phyloP scores from a whole-genome alignment of 2,113 vertebrate genomes.

The Corythaeola cristata region DNA sequence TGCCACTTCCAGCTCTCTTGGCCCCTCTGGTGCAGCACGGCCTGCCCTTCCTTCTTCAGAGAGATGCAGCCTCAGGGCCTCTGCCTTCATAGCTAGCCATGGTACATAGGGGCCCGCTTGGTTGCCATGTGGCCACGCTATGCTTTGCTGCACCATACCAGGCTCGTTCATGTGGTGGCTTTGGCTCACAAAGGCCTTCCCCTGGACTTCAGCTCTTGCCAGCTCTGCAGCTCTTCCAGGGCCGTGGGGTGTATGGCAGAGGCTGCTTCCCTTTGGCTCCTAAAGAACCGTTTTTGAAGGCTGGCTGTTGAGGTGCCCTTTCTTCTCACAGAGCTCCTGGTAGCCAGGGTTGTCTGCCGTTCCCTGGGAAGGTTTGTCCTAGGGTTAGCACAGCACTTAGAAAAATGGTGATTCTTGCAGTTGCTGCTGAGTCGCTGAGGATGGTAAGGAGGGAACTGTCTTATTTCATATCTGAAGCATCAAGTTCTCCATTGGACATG shows the following conservation, averaged over 20 bases:
- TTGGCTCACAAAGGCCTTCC: background rate
- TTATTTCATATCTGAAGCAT: background rate
- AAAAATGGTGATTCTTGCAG: background rate
- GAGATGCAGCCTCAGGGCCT: background rate
- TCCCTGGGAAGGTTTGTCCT: background rate
- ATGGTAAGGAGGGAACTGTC: background rate
- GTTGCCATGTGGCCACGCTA: fast-evolving
- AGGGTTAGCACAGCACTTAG: too few species aligned
- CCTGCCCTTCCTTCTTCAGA: too few species aligned
- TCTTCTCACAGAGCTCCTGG: background rate
- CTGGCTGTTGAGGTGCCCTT: background rate
- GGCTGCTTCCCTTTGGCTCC: background rate
- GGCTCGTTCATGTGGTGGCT: fast-evolving
- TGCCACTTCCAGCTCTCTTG: background rate
- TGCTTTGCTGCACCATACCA: background rate
- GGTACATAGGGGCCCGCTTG: fast-evolving
- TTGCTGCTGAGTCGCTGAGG: background rate
- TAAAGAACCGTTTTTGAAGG: background rate
- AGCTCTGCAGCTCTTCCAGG: background rate
- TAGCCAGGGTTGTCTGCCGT: background rate
- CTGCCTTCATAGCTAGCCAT: fast-evolving
- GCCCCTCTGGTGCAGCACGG: too few species aligned
- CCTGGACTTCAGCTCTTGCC: background rate
- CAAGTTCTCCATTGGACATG: background rate
- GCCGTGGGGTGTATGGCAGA: background rate